These are phyloP conservation scores for Platichthys flesus DNA, from an alignment of 2,113 vertebrate species.

Conservation along the genomic window DNA sequence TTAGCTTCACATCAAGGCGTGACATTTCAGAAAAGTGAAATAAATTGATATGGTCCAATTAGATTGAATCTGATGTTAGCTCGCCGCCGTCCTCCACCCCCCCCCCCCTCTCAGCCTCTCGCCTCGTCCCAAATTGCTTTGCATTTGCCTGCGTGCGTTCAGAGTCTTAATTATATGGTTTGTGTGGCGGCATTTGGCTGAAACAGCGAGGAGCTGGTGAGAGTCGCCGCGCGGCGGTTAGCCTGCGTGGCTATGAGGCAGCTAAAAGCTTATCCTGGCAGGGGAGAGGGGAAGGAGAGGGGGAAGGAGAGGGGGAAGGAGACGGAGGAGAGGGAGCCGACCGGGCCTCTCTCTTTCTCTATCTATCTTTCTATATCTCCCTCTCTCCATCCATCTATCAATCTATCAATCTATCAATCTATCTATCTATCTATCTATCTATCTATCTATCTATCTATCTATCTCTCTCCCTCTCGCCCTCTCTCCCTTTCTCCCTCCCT, in stretches of 20 bases:
- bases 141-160: conserved; percentile 75
- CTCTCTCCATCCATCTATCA: too few species aligned
- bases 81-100: conserved; percentile 18
- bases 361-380: too few species aligned
- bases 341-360: too few species aligned
- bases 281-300: conserved; percentile 31
- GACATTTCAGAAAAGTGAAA: conserved; percentile 85
- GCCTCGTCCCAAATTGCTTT: conserved; percentile 80
- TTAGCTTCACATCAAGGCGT: conserved; percentile 79
- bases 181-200: conserved; percentile 79
- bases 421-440: too few species aligned
- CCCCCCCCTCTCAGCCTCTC: conserved; percentile 44
- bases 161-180: conserved; percentile 80
- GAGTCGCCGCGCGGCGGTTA: conserved; percentile 55
- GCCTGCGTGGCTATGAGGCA: conserved; percentile 68
- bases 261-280: conserved; percentile 74
- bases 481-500: too few species aligned
- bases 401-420: too few species aligned
- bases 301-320: conserved; percentile 18
- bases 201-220: conserved; percentile 77
- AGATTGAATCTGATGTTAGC: conserved; percentile 72
- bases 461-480: too few species aligned
- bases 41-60: conserved; percentile 85
- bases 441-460: too few species aligned
- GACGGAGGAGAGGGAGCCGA: conserved; percentile 10